Conservation (phyloP, 2,888 invertebrate species). For the Campopleginae sp. region DNA sequence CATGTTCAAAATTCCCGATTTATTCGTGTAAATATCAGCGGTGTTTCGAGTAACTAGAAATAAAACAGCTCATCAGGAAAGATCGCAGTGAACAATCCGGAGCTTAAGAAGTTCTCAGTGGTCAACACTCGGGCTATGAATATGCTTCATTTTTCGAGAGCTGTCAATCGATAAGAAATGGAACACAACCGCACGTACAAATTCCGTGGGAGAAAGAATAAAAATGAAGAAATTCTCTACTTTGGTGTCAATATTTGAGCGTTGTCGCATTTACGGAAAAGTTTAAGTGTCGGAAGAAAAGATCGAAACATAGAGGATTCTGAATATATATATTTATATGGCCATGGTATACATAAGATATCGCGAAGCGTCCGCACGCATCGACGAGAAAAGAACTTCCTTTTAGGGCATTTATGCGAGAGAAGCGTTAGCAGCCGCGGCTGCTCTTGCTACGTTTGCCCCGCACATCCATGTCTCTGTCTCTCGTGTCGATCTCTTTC, state of each 20-base stretch:
- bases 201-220: too few species aligned
- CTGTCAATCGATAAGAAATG: too few species aligned
- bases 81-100: too few species aligned
- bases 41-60: too few species aligned
- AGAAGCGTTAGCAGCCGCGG: slow-evolving; percentile 71
- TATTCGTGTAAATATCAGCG: too few species aligned
- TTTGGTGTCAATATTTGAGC: not conserved
- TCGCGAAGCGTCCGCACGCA: slow-evolving; percentile 57
- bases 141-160: too few species aligned
- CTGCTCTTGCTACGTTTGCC: slow-evolving; percentile 72
- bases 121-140: too few species aligned
- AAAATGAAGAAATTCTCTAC: not conserved
- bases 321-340: not conserved
- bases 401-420: slow-evolving; percentile 81
- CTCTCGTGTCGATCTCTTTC: slow-evolving; percentile 52
- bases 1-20: too few species aligned
- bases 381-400: slow-evolving; percentile 76
- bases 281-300: not conserved
- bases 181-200: too few species aligned
- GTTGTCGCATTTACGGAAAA: not conserved
- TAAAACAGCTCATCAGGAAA: too few species aligned
- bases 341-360: slow-evolving; percentile 41
- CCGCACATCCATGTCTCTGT: slow-evolving; percentile 38
- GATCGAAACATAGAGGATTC: not conserved
- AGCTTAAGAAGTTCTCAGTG: too few species aligned